These are phyloP conservation scores for Hirtodrosophila histrioides DNA, from an alignment of 2,888 invertebrate genomes.

Conservation along the genomic window DNA sequence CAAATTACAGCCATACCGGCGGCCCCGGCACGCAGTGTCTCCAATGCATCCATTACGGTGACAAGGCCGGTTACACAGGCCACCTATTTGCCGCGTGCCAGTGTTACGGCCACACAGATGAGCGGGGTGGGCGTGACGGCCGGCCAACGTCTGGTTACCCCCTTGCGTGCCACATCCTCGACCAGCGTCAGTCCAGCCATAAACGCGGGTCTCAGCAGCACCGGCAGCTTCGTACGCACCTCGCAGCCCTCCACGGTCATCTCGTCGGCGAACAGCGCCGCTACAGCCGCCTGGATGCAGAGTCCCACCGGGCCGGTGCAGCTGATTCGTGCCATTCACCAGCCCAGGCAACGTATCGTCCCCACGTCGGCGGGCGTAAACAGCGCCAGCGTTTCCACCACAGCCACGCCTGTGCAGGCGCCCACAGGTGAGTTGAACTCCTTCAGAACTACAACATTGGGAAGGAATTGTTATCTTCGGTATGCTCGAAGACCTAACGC, in stretches of 20 bases:
- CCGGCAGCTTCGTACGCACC: slow-evolving; percentile 82
- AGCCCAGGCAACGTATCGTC: slow-evolving; percentile 82
- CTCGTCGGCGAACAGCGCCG: slow-evolving; percentile 81
- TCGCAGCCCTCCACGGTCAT: slow-evolving; percentile 83
- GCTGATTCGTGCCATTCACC: slow-evolving; percentile 83
- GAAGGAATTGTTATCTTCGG: no score
- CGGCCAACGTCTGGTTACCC: slow-evolving; percentile 81
- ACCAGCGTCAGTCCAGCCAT: slow-evolving; percentile 68
- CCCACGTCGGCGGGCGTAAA: slow-evolving; percentile 80
- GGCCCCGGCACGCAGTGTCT: slow-evolving; percentile 78
- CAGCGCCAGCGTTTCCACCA: slow-evolving; percentile 65
- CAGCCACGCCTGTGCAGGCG: slow-evolving; percentile 59
- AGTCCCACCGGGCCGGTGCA: slow-evolving; percentile 82
- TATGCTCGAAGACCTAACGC: no score
- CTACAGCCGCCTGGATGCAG: slow-evolving; percentile 82
- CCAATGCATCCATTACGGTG: slow-evolving; percentile 84
- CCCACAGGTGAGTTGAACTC: slow-evolving; percentile 39
- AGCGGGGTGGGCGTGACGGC: slow-evolving; percentile 66
- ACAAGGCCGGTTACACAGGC: slow-evolving; percentile 83
- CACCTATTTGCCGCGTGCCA: slow-evolving; percentile 83
- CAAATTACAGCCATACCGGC: slow-evolving; percentile 84
- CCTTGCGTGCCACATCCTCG: slow-evolving; percentile 81
- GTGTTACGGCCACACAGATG: slow-evolving; percentile 83
- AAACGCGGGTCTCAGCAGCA: slow-evolving; percentile 68
- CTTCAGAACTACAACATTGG: no score